Evolutionary conservation across 2,797 vertebrate species (phyloP).

Genomic region (Hybognathus amarus): DNA sequence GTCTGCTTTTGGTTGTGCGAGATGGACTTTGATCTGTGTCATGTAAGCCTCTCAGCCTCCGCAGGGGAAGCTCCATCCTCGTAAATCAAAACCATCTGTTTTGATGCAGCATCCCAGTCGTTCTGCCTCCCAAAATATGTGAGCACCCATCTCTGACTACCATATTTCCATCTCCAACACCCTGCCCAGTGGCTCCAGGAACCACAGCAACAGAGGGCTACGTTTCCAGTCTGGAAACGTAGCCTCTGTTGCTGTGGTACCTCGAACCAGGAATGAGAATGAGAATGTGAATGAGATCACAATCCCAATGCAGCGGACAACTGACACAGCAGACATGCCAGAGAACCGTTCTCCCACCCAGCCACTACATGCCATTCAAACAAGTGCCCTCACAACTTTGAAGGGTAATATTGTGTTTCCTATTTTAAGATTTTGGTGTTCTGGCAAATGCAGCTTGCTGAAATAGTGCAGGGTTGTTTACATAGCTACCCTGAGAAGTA

Average conservation of each 20-base stretch:
- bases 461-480: conserved; percentile 24
- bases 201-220: conserved; percentile 76
- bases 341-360: conserved; percentile 8
- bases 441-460: conserved; percentile 3
- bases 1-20: conserved; percentile 1
- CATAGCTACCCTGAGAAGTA: conserved; percentile 40
- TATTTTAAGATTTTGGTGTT: conserved; percentile 43
- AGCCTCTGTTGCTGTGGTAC: no score
- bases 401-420: conserved; percentile 46
- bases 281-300: conserved; percentile 73
- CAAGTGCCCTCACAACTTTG: conserved; percentile 32
- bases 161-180: conserved; percentile 53
- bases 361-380: conserved; percentile 39
- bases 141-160: conserved; percentile 4
- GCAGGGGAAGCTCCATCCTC: conserved; percentile 44
- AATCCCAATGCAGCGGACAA: conserved; percentile 60
- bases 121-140: conserved; percentile 47
- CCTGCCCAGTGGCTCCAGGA: conserved; percentile 66
- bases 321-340: conserved; percentile 38
- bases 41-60: conserved; percentile 57
- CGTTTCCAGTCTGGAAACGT: conserved; percentile 69
- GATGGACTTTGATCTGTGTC: conserved; percentile 55
- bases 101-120: conserved; percentile 68
- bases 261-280: no score
- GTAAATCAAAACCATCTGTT: conserved; percentile 81